Evolutionary conservation across 2,888 invertebrate species (phyloP).

Genomic region (Xanthia icteritia): DNA sequence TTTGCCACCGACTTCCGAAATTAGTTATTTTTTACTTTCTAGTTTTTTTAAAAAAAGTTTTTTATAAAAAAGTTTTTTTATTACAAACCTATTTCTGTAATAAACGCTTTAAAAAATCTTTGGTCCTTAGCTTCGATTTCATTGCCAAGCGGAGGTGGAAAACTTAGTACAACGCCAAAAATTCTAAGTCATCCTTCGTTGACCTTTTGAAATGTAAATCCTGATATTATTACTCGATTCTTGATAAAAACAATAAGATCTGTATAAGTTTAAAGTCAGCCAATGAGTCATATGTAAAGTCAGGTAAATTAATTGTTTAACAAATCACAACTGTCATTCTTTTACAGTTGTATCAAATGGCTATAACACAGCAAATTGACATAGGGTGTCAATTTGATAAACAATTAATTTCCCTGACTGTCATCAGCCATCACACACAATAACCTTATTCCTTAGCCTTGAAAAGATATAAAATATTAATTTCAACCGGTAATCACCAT

Average conservation of each 20-base stretch:
- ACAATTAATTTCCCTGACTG: background rate
- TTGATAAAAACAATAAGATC: constrained; percentile 1
- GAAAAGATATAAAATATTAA: background rate
- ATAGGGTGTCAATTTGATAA: background rate
- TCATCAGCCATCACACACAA: background rate
- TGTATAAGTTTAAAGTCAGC: background rate
- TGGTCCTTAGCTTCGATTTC: constrained; percentile 9
- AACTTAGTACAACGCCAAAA: constrained; percentile 24
- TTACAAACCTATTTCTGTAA: background rate
- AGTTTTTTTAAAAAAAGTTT: too few species aligned
- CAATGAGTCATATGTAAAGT: background rate
- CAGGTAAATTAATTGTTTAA: background rate
- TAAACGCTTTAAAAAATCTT: constrained; percentile 11
- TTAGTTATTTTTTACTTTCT: too few species aligned
- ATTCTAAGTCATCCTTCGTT: constrained; percentile 23
- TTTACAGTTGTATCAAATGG: background rate
- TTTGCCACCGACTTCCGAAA: too few species aligned
- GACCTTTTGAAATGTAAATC: constrained; percentile 24
- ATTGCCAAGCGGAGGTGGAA: constrained; percentile 27
- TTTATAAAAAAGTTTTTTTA: too few species aligned
- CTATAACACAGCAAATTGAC: background rate
- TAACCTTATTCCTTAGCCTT: background rate
- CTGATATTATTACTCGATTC: constrained; percentile 19
- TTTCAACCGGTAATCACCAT: background rate
- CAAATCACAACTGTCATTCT: background rate